Percentiles rank a stretch among this genome's conserved stretches.
Evolutionary conservation across 2,888 invertebrate species (phyloP).

Genomic region (Acanthacorydalis orientalis): DNA sequence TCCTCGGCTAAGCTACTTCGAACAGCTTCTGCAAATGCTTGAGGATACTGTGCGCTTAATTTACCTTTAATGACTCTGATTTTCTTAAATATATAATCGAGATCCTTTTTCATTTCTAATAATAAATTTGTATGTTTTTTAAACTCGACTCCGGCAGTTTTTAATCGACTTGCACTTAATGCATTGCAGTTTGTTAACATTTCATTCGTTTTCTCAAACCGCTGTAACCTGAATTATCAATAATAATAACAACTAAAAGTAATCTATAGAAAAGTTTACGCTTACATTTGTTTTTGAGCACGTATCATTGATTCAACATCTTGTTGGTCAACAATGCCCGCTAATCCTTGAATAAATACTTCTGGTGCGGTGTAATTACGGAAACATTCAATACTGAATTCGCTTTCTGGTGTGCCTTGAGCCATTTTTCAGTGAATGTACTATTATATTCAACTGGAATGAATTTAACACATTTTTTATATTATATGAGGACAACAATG

Average conservation of each 20-base stretch:
- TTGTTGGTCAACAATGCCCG: slow-evolving; percentile 79
- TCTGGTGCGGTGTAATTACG: slow-evolving; percentile 82
- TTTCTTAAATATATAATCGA: slow-evolving; percentile 87
- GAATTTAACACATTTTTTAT: no score
- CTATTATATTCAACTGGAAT: background rate
- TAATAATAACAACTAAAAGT: background rate
- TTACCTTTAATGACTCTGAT: slow-evolving; percentile 72
- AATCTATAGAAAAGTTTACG: slow-evolving; percentile 9
- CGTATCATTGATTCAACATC: slow-evolving; percentile 80
- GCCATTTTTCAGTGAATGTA: slow-evolving; percentile 21
- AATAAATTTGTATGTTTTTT: slow-evolving; percentile 77
- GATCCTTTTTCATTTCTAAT: slow-evolving; percentile 82
- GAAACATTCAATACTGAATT: slow-evolving; percentile 71
- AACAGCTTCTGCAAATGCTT: slow-evolving; percentile 43
- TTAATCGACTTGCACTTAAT: slow-evolving; percentile 73
- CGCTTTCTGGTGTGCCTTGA: slow-evolving; percentile 45
- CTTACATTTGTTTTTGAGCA: slow-evolving; percentile 85
- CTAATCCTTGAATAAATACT: slow-evolving; percentile 81
- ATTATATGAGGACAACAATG: background rate
- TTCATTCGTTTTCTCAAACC: slow-evolving; percentile 98
- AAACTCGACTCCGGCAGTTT: slow-evolving; percentile 74
- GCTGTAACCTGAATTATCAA: slow-evolving; percentile 54
- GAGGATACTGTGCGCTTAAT: slow-evolving; percentile 48
- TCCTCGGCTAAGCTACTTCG: slow-evolving; percentile 18
- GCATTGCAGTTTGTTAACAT: slow-evolving; percentile 96